These are phyloP conservation scores for Phocides pigmalion DNA, from an alignment of 1,140 invertebrate species.

Conservation along the genomic window DNA sequence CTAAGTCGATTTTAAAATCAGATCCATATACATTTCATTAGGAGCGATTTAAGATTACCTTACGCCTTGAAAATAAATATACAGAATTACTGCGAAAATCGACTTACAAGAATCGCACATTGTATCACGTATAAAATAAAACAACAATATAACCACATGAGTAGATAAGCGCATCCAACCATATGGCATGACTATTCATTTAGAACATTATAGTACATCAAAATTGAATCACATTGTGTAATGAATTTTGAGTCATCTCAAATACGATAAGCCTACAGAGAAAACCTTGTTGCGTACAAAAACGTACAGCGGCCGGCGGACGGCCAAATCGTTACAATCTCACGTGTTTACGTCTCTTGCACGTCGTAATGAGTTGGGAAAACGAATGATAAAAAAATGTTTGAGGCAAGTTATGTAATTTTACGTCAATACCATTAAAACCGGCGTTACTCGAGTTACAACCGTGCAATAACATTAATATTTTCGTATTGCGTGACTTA, in stretches of 20 bases:
- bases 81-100: too few species aligned
- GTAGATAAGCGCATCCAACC: too few species aligned
- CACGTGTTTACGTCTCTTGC: slow-evolving; percentile 9
- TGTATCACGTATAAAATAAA: too few species aligned
- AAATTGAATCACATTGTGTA: background rate
- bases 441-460: slow-evolving; percentile 7
- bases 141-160: too few species aligned
- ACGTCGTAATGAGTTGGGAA: slow-evolving; percentile 28
- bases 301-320: background rate
- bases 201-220: background rate
- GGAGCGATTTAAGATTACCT: too few species aligned
- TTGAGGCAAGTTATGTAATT: slow-evolving; percentile 16
- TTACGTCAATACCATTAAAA: slow-evolving; percentile 20
- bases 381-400: slow-evolving; percentile 29
- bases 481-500: slow-evolving; percentile 28
- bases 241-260: background rate
- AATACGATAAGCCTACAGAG: background rate
- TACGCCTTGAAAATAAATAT: too few species aligned
- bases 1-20: too few species aligned
- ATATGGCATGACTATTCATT: too few species aligned
- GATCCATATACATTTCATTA: too few species aligned
- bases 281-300: background rate
- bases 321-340: background rate
- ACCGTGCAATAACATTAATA: slow-evolving; percentile 13
- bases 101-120: too few species aligned